A percentile compares a stretch with the other conserved stretches of the same genome.
These are phyloP conservation scores for Macropodus opercularis DNA, from an alignment of 2,797 vertebrate genomes.

Conservation along the genomic window DNA sequence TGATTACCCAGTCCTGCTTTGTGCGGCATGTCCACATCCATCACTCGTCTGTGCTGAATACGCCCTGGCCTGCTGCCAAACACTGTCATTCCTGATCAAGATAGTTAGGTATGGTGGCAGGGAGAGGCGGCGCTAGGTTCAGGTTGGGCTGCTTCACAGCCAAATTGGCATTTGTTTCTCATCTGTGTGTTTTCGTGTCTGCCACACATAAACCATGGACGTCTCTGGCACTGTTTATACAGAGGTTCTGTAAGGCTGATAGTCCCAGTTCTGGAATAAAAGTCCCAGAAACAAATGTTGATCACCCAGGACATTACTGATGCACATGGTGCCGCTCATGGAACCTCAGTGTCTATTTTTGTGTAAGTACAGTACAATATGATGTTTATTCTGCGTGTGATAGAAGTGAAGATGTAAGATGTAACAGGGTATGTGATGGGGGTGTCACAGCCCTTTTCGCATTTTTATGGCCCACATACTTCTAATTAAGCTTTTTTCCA, in stretches of 20 bases:
- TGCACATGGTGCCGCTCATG: too few relatives aligned
- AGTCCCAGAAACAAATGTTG: too few relatives aligned
- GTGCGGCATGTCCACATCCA: conserved; percentile 41
- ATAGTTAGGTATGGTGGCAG: conserved; percentile 28
- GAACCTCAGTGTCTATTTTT: too few relatives aligned
- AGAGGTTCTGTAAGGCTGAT: neutral
- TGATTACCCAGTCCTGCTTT: conserved; percentile 41
- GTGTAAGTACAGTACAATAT: too few relatives aligned
- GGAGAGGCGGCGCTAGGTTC: conserved; percentile 9
- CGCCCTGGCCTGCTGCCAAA: conserved; percentile 42
- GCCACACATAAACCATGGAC: conserved; percentile 25
- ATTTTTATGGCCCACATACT: neutral
- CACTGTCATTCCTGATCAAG: conserved; percentile 63
- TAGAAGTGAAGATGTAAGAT: too few relatives aligned
- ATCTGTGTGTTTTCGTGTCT: conserved; percentile 48
- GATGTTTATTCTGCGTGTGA: too few relatives aligned
- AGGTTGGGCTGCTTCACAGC: conserved; percentile 54
- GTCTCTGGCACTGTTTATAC: neutral
- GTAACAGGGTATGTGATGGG: too few relatives aligned
- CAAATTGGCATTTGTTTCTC: conserved; percentile 68
- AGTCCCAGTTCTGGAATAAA: neutral
- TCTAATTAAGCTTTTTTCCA: too few relatives aligned
- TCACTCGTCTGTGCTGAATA: conserved; percentile 41
- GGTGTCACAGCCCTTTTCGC: too few relatives aligned
- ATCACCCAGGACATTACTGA: too few relatives aligned